Evolutionary conservation across 2,888 invertebrate species (phyloP).

Genomic region (Branchipolynoe longqiensis): DNA sequence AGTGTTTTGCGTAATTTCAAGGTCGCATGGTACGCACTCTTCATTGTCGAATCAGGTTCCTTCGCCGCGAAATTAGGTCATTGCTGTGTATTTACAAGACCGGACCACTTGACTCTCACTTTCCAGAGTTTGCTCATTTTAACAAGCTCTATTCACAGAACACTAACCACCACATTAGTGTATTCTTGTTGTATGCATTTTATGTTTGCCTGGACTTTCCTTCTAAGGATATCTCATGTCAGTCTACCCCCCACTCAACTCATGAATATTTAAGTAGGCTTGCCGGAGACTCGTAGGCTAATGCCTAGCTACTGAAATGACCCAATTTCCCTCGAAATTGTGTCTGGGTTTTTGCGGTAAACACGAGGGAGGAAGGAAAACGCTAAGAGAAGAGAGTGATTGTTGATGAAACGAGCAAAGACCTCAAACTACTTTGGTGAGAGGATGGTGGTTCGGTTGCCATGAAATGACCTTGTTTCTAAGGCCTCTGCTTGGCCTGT

Average conservation of each 20-base stretch:
- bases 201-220: constrained; percentile 10
- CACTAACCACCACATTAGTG: not conserved
- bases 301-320: constrained; percentile 28
- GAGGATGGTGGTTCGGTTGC: not conserved
- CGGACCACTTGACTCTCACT: not conserved
- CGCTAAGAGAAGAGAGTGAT: no score
- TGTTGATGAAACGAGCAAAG: no score
- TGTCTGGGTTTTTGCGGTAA: constrained; percentile 39
- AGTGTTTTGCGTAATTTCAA: constrained; percentile 52
- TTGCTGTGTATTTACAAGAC: constrained; percentile 50
- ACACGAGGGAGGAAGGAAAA: not conserved
- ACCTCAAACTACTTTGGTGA: no score
- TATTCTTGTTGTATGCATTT: not conserved
- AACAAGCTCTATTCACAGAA: constrained; percentile 8
- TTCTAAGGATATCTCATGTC: constrained; percentile 15
- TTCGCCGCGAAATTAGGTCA: constrained; percentile 50
- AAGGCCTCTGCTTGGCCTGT: not conserved
- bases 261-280: constrained; percentile 53
- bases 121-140: not conserved
- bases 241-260: constrained; percentile 1
- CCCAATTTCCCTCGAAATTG: constrained; percentile 40
- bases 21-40: constrained; percentile 52
- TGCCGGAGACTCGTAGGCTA: constrained; percentile 30
- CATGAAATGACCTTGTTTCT: not conserved
- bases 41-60: constrained; percentile 55